Base-by-base conservation (phyloP, 2,113 vertebrate species). In the Donacobius atricapilla region DNA sequence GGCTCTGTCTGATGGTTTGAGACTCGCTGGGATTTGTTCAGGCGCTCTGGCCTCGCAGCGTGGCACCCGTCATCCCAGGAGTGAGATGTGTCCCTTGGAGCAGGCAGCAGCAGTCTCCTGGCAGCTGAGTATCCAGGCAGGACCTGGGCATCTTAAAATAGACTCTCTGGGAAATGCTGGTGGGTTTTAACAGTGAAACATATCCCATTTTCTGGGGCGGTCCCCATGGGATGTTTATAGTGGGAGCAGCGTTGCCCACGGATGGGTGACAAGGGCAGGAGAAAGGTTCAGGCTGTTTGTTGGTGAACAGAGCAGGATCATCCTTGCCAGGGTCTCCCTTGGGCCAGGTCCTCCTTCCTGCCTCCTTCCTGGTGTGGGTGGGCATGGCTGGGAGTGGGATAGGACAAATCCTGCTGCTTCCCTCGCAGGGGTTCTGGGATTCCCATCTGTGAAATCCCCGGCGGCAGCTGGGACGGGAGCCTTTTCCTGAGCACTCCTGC, bases 171-270 rank as follows among this genome's bases (percentile, higher is more conserved):
- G 69, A 45, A 53, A 3, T 22, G 39, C 30, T 45, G 10, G 2
- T 39, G 51, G 50, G 18, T 19, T 70, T 75, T 16, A 30, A 16
- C 65, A 28, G 10, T 19, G 23, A 73, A 37, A 23, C 2, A 0
- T 4, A 5, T n/a, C 56, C 33, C 3, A 0, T 75, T 78, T 70
- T n/a, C 39, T 75, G 89, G 25, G 60, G n/a, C 4, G 61, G 37
- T 60, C 17, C 18, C 39, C 0, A 1, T 21, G 8, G n/a, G 51
- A 27, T 10, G 14, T 40, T 70, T 16, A 14, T 37, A 9, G 15
- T 5, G 22, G 28, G 40, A 40, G 2, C 4, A 3, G 73, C 0
- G 0, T 28, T 0, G 0, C 42, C 11, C 51, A 25, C 0, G 0
- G 44, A 18, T 0, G 0, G n/a, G 58, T 81, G 79, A 20, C 47